Conservation (phyloP, 2,113 vertebrate species). For the Pteronura brasiliensis region DNA sequence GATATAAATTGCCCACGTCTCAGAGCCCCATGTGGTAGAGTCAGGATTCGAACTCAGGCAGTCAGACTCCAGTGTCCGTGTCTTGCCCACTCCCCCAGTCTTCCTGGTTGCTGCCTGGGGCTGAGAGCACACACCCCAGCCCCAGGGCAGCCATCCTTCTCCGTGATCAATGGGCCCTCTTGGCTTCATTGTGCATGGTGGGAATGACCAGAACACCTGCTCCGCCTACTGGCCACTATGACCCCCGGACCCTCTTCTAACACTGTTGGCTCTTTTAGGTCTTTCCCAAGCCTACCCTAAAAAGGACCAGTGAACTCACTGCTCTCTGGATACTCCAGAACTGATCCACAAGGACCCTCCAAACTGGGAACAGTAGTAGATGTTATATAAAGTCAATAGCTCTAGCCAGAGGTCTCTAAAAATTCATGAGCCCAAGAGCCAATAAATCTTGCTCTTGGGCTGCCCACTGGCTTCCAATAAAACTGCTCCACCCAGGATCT, state of each 20-base stretch:
- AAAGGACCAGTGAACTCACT: neutral
- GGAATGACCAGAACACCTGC: too few species aligned
- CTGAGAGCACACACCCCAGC: neutral
- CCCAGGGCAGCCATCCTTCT: neutral
- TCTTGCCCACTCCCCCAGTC: neutral
- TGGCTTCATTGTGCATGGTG: neutral
- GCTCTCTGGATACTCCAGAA: neutral
- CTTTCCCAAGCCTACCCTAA: neutral
- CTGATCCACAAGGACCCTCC: neutral
- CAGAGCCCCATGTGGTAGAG: neutral
- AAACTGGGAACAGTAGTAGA: neutral
- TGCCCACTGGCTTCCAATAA: neutral
- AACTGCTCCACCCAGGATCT: neutral
- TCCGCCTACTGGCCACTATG: neutral
- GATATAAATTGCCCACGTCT: neutral
- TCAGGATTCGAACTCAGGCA: neutral
- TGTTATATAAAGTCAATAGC: rapidly evolving
- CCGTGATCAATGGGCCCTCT: rapidly evolving
- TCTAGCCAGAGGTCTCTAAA: neutral
- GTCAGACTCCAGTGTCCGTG: rapidly evolving
- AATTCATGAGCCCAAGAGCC: neutral
- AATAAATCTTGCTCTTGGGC: neutral
- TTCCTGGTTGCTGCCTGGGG: neutral
- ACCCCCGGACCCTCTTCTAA: neutral
- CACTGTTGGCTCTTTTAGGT: neutral